Evolutionary conservation across 2,888 invertebrate genomes (phyloP).

Genomic region (Zhuqinia jingwanae): DNA sequence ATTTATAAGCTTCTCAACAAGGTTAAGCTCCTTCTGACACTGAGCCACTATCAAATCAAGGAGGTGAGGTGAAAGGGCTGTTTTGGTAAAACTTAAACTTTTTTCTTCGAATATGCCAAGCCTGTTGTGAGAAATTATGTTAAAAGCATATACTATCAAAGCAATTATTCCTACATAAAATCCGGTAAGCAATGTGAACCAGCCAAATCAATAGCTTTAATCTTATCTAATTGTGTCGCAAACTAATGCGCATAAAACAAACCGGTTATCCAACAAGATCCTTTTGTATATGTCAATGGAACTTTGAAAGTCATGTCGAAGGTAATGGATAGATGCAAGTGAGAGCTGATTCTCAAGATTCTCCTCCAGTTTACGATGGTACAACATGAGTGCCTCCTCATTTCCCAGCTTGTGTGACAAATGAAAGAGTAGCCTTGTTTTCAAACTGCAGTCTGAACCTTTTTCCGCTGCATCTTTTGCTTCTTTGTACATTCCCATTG

Average conservation of each 20-base stretch:
- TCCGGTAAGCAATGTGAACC: too few relatives aligned
- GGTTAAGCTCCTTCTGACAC: conserved; percentile 73
- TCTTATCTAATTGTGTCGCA: too few relatives aligned
- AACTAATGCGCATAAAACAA: conserved; percentile 65
- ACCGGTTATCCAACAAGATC: conserved; percentile 95
- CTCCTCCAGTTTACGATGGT: conserved; percentile 92
- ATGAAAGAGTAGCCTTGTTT: conserved; percentile 94
- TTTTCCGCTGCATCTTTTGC: conserved; percentile 85
- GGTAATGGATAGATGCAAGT: conserved; percentile 96
- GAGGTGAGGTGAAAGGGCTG: conserved; percentile 70
- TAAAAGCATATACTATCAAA: too few relatives aligned
- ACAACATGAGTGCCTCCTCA: conserved; percentile 91
- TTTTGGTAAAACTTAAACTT: conserved; percentile 51
- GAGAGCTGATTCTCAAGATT: conserved; percentile 97
- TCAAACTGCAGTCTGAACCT: conserved; percentile 85
- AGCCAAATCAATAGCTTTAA: too few relatives aligned
- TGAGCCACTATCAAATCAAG: conserved; percentile 73
- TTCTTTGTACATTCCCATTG: conserved; percentile 91
- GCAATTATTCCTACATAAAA: too few relatives aligned
- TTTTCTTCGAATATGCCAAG: conserved; percentile 59
- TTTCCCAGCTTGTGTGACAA: conserved; percentile 92
- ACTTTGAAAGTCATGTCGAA: conserved; percentile 98
- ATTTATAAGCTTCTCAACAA: conserved; percentile 75
- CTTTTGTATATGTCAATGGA: conserved; percentile 99
- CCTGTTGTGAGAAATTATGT: too few relatives aligned